phyloP scores from a whole-genome alignment of 2,888 invertebrate genomes.

The Cetonia aurata region DNA sequence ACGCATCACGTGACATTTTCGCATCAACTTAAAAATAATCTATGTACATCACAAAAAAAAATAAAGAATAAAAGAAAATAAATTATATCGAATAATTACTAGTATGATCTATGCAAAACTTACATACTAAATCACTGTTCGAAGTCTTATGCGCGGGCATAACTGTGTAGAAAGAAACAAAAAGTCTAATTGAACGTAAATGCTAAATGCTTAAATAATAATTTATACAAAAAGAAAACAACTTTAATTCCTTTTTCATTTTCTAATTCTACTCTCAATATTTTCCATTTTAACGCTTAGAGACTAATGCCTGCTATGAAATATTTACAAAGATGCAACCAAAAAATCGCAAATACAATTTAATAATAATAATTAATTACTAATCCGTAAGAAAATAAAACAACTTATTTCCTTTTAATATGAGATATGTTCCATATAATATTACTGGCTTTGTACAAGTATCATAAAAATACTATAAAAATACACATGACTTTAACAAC shows the following conservation, averaged over 20 bases:
- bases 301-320: constrained; percentile 55
- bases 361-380: constrained; percentile 30
- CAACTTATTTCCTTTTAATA: constrained; percentile 27
- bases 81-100: constrained; percentile 49
- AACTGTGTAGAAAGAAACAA: constrained; percentile 44
- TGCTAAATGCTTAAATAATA: constrained; percentile 49
- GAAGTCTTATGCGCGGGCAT: constrained; percentile 62
- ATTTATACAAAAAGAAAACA: constrained; percentile 45
- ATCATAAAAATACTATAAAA: constrained; percentile 52
- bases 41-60: constrained; percentile 64
- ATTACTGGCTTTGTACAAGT: constrained; percentile 56
- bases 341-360: constrained; percentile 44
- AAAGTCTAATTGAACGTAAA: constrained; percentile 48
- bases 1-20: constrained; percentile 54
- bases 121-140: constrained; percentile 65
- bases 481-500: constrained; percentile 51
- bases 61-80: constrained; percentile 50
- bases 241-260: constrained; percentile 36
- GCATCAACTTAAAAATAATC: constrained; percentile 55
- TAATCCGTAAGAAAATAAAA: constrained; percentile 27
- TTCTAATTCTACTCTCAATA: constrained; percentile 24
- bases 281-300: constrained; percentile 55
- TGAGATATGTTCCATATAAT: constrained; percentile 49
- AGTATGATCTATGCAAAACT: constrained; percentile 56
- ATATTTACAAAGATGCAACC: constrained; percentile 66